These are phyloP conservation scores for Rhinogobius similis DNA, from an alignment of 2,113 vertebrate species.

Conservation along the genomic window DNA sequence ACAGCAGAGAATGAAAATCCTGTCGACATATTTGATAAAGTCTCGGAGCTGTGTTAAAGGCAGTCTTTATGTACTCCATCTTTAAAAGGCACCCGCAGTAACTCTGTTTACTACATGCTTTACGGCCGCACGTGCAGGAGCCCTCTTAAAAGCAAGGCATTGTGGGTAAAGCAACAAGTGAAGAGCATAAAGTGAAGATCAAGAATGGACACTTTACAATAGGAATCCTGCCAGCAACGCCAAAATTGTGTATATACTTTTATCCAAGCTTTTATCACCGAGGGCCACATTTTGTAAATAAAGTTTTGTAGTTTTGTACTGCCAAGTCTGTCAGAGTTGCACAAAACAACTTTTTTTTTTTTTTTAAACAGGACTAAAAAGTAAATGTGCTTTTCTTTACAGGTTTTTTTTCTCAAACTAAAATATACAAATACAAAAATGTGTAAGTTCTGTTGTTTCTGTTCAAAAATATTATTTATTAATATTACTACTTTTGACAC, in stretches of 20 bases:
- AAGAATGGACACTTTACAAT: conserved; percentile 68
- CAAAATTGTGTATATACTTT: conserved; percentile 11
- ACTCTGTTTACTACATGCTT: conserved; percentile 23
- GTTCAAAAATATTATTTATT: no score
- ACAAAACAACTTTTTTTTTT: no score
- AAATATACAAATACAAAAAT: no score
- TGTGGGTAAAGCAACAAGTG: conserved; percentile 70
- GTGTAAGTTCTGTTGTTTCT: no score
- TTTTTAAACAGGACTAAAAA: no score
- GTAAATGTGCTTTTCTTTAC: no score
- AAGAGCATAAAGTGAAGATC: conserved; percentile 67
- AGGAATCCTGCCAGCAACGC: conserved; percentile 58
- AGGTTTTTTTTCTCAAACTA: no score
- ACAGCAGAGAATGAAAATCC: not conserved
- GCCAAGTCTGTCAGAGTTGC: no score
- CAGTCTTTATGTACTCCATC: conserved; percentile 1
- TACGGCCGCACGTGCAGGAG: conserved; percentile 7
- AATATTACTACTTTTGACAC: no score
- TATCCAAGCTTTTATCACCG: no score
- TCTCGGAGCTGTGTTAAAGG: not conserved
- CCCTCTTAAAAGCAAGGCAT: conserved; percentile 19
- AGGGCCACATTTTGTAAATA: no score
- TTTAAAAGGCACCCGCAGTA: conserved; percentile 6
- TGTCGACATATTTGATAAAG: not conserved
- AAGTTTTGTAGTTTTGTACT: no score